Evolutionary conservation across 2,113 vertebrate species (phyloP).

Genomic region (Paralichthys olivaceus): DNA sequence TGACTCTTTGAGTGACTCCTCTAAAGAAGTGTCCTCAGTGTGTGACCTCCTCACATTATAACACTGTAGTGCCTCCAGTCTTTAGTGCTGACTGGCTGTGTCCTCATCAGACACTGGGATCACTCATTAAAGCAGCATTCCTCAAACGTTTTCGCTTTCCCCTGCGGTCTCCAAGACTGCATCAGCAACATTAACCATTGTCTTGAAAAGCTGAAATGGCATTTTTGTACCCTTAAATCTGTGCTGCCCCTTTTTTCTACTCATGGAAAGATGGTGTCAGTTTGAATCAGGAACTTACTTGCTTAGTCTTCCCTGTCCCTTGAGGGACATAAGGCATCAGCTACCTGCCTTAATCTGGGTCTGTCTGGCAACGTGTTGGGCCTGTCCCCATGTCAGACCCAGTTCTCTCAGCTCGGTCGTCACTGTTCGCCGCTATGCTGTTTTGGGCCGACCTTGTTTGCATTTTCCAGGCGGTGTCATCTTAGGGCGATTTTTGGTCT

Average conservation of each 20-base stretch:
- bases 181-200: conserved; percentile 12
- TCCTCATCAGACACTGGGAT: conserved; percentile 47
- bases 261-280: no score
- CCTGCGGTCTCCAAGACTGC: neutral
- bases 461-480: no score
- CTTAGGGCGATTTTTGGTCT: no score
- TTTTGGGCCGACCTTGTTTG: no score
- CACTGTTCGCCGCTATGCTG: no score
- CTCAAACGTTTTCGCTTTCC: neutral
- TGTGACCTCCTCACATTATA: conserved; percentile 39
- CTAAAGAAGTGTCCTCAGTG: conserved; percentile 29
- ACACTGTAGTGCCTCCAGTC: conserved; percentile 14
- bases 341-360: no score
- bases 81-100: conserved; percentile 29
- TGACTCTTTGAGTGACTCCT: conserved; percentile 53
- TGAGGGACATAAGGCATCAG: no score
- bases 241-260: neutral
- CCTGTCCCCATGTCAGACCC: no score
- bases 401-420: no score
- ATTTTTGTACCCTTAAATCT: conserved; percentile 10
- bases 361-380: no score
- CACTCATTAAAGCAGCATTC: conserved; percentile 47
- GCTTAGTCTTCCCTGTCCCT: no score
- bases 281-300: no score
- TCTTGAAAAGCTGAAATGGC: conserved; percentile 13